A percentile compares a stretch with the other conserved stretches of the same genome.
Conservation (phyloP, 2,888 invertebrate genomes). For the Chrysomela aeneicollis region DNA sequence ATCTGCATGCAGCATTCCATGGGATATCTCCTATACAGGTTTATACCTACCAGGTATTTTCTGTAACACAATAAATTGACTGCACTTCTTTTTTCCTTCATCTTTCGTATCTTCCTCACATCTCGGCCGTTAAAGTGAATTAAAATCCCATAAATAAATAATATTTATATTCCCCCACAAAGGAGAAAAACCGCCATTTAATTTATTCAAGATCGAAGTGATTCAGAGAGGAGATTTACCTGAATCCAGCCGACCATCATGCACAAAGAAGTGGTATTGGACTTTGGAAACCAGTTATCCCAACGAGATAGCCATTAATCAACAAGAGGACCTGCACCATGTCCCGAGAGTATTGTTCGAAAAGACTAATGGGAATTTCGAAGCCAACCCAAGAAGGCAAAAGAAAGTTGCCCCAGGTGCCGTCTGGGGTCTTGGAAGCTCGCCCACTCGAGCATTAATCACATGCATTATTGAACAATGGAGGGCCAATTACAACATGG, state of each 20-base stretch:
- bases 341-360: slow-evolving; percentile 52
- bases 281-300: slow-evolving; percentile 32
- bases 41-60: slow-evolving; percentile 9
- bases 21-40: too few species aligned
- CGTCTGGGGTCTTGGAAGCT: slow-evolving; percentile 45
- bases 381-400: slow-evolving; percentile 50
- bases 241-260: slow-evolving; percentile 26
- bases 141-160: slow-evolving; percentile 32
- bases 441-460: slow-evolving; percentile 55
- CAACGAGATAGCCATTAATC: slow-evolving; percentile 53
- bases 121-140: slow-evolving; percentile 28
- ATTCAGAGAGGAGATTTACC: slow-evolving; percentile 29
- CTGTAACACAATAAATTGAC: slow-evolving; percentile 10
- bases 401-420: slow-evolving; percentile 48
- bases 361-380: slow-evolving; percentile 53
- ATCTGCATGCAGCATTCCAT: too few species aligned
- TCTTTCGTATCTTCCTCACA: slow-evolving; percentile 17
- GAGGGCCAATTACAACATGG: slow-evolving; percentile 58
- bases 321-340: slow-evolving; percentile 48
- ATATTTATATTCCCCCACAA: slow-evolving; percentile 29
- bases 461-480: slow-evolving; percentile 59
- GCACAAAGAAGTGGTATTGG: slow-evolving; percentile 32
- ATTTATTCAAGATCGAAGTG: slow-evolving; percentile 29
- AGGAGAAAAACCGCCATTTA: slow-evolving; percentile 28
- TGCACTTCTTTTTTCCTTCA: slow-evolving; percentile 8